Evolutionary conservation across 2,888 invertebrate species (phyloP).

Genomic region (Frankliniella intonsa): DNA sequence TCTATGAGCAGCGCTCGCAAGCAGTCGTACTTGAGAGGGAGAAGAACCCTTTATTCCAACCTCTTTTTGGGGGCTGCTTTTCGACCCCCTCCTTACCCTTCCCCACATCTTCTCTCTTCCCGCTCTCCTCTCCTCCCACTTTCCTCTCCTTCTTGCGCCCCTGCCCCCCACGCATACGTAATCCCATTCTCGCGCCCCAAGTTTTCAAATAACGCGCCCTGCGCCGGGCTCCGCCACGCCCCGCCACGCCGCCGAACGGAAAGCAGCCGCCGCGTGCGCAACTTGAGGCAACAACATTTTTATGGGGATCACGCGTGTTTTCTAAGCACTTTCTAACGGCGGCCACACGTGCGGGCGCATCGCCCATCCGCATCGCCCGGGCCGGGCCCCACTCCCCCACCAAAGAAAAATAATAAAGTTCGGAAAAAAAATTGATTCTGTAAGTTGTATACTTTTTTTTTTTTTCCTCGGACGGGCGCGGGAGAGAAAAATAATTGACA

Average conservation of each 20-base stretch:
- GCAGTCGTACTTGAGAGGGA: too few species aligned
- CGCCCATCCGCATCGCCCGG: neutral
- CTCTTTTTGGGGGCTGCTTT: neutral
- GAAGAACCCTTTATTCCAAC: too few species aligned
- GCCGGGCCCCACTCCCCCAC: neutral
- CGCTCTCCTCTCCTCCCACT: too few species aligned
- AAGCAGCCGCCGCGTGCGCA: too few species aligned
- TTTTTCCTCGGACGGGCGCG: neutral
- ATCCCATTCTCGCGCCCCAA: neutral
- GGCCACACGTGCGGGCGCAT: neutral
- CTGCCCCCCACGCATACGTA: neutral
- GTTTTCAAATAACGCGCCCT: neutral
- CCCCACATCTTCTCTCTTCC: neutral
- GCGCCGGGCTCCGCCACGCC: neutral
- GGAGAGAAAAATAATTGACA: too few species aligned
- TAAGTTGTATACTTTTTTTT: neutral
- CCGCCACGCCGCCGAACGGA: neutral
- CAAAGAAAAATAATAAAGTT: neutral
- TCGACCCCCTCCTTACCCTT: neutral
- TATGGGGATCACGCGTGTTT: neutral
- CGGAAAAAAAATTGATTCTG: neutral
- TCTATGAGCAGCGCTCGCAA: too few species aligned
- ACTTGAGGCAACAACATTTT: neutral
- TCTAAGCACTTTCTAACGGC: neutral
- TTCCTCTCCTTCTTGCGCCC: too few species aligned